Base-by-base conservation (phyloP, 2,888 invertebrate genomes). In the Ophraella communa region DNA sequence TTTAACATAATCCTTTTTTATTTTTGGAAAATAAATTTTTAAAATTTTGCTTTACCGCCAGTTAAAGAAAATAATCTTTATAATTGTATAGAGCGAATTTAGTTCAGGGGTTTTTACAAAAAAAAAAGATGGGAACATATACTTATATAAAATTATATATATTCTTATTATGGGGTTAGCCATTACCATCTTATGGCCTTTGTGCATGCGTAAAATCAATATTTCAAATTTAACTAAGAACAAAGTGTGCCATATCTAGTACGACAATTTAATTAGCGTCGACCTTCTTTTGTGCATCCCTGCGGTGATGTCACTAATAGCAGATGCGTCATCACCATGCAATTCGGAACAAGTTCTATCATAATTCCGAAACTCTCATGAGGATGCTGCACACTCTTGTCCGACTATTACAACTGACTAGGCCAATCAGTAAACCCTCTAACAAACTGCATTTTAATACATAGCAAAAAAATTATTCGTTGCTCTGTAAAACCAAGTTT, bases 281-380 rank as follows among this genome's bases (percentile, higher is more conserved):
- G 72, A 67, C 72, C 71, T 72, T 72, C 72, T 71, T 71, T 71
- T 69, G 72, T 69, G 47, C 69, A 67, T 71, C 71, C 71, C 72
- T 51, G 62, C 70, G 74, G 71, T 75, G 75, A 76, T 75, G 77
- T 76, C 74, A 76, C 73, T 77, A 76, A 68, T 68, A 66, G 68
- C 62, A 69, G 73, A 75, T 77, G 77, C 75, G 76, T 77, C 76
- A 76, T 73, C 66, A 66, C 70, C 71, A 73, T 75, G 75, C 74
- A 74, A 73, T 74, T 71, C 65, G 66, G 68, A 63, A 67, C 68
- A 71, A 73, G 61, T 66, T 64, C 56, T 66, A 68, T 66, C 71
- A 68, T 69, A 66, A 71, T 69, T 71, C 69, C 45, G 68, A 64
- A 51, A 69, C 54, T 65, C 68, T 47, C 68, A 39, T 21, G 63